A percentile compares a stretch with the other conserved stretches of the same genome.
Conservation (phyloP, 2,113 vertebrate genomes). For the Nothoprocta pentlandii region DNA sequence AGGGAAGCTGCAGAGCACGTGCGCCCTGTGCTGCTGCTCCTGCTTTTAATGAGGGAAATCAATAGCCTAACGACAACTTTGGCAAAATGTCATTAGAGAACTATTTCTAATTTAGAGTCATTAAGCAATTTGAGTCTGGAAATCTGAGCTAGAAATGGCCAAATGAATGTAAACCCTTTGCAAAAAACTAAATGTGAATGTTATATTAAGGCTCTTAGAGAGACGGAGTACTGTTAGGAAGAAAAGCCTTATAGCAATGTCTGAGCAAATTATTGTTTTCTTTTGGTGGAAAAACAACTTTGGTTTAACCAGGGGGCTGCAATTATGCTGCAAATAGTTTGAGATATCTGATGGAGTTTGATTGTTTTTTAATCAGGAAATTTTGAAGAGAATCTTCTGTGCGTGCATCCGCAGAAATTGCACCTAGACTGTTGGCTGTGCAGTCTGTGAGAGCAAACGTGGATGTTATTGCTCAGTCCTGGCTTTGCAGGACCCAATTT, state of each 20-base stretch:
- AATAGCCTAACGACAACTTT: not conserved
- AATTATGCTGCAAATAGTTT: conserved; percentile 58
- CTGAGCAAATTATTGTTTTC: conserved; percentile 60
- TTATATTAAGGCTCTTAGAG: conserved; percentile 38
- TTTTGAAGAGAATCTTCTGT: not conserved
- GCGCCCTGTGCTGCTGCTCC: not conserved
- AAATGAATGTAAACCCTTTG: conserved; percentile 43
- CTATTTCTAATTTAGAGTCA: conserved; percentile 10
- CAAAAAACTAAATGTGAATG: conserved; percentile 45
- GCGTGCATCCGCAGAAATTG: not conserved
- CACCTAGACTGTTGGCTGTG: accelerated
- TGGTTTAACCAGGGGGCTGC: conserved; percentile 47
- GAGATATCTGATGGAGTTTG: conserved; percentile 17
- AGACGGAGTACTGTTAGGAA: conserved; percentile 35
- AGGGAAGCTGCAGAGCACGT: not conserved
- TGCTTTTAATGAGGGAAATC: not conserved
- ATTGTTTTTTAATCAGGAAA: not conserved
- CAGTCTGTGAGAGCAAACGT: not conserved
- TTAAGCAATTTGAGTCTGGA: conserved; percentile 22
- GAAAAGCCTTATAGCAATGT: conserved; percentile 48
- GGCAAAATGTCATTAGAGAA: conserved; percentile 29
- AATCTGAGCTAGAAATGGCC: conserved; percentile 27
- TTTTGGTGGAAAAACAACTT: conserved; percentile 64
- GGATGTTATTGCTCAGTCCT: not conserved
- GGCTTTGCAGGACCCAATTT: not conserved